phyloP scores from a whole-genome alignment of 1,140 invertebrate genomes.

The Drosophila lini region DNA sequence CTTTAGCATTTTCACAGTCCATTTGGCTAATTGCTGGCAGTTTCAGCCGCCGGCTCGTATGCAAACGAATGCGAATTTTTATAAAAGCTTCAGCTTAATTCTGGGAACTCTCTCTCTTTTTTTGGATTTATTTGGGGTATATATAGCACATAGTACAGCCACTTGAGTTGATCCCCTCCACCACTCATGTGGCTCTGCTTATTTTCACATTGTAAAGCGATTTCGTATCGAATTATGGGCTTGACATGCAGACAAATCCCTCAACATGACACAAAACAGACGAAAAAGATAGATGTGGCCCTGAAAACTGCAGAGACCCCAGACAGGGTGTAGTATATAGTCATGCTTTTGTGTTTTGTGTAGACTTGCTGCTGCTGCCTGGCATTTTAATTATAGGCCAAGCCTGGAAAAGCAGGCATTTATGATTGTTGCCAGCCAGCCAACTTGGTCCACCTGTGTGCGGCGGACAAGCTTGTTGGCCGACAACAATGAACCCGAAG shows the following conservation, averaged over 20 bases:
- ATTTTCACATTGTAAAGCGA: slow-evolving; percentile 41
- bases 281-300: slow-evolving; percentile 26
- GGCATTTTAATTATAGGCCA: slow-evolving; percentile 58
- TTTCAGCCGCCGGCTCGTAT: slow-evolving; percentile 38
- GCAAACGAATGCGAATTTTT: slow-evolving; percentile 40
- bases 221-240: slow-evolving; percentile 37
- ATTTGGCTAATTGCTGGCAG: slow-evolving; percentile 61
- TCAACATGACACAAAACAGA: slow-evolving; percentile 36
- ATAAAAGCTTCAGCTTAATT: slow-evolving; percentile 43
- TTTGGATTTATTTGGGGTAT: neutral
- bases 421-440: slow-evolving; percentile 50
- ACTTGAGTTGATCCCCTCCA: slow-evolving; percentile 45
- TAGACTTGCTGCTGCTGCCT: neutral
- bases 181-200: slow-evolving; percentile 27
- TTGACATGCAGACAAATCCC: slow-evolving; percentile 38
- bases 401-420: slow-evolving; percentile 47
- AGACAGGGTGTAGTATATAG: slow-evolving; percentile 5
- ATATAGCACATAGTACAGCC: neutral
- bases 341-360: slow-evolving; percentile 20
- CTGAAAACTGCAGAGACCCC: slow-evolving; percentile 19
- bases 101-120: slow-evolving; percentile 14
- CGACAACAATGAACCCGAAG: slow-evolving; percentile 34
- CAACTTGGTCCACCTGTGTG: slow-evolving; percentile 38
- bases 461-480: slow-evolving; percentile 11
- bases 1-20: slow-evolving; percentile 63